phyloP scores from a whole-genome alignment of 1,140 invertebrate species.

The Cyphomyrmex costatus region DNA sequence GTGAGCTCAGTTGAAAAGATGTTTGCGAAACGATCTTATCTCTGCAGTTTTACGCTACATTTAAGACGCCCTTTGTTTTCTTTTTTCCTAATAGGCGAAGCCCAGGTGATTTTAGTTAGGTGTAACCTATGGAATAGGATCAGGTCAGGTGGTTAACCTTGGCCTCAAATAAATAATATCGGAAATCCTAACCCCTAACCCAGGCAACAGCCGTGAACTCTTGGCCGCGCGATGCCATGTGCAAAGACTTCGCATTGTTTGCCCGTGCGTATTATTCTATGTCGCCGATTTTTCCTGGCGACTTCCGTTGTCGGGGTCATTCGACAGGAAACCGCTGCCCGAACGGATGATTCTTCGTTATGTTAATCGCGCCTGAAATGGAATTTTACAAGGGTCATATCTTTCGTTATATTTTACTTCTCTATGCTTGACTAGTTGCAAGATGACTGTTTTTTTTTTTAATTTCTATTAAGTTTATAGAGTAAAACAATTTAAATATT shows the following conservation, averaged over 20 bases:
- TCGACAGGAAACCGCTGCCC: slow-evolving; percentile 81
- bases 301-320: slow-evolving; percentile 82
- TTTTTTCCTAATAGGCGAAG: not conserved
- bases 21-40: not conserved
- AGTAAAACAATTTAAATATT: not conserved
- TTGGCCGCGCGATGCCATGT: slow-evolving; percentile 70
- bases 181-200: slow-evolving; percentile 84
- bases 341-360: slow-evolving; percentile 84
- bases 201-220: slow-evolving; percentile 80
- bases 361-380: slow-evolving; percentile 76
- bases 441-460: not conserved
- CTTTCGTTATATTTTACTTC: slow-evolving; percentile 15
- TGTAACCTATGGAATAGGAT: slow-evolving; percentile 22
- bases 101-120: not conserved
- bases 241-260: slow-evolving; percentile 76
- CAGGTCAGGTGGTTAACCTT: slow-evolving; percentile 74
- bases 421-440: not conserved
- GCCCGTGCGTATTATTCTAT: slow-evolving; percentile 77
- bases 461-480: not conserved
- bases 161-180: slow-evolving; percentile 78
- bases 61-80: not conserved
- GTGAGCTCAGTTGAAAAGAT: not conserved
- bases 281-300: slow-evolving; percentile 79
- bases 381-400: slow-evolving; percentile 68
- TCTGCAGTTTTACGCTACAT: not conserved